Conservation (phyloP, 1,140 invertebrate species). For the Mercenaria mercenaria region DNA sequence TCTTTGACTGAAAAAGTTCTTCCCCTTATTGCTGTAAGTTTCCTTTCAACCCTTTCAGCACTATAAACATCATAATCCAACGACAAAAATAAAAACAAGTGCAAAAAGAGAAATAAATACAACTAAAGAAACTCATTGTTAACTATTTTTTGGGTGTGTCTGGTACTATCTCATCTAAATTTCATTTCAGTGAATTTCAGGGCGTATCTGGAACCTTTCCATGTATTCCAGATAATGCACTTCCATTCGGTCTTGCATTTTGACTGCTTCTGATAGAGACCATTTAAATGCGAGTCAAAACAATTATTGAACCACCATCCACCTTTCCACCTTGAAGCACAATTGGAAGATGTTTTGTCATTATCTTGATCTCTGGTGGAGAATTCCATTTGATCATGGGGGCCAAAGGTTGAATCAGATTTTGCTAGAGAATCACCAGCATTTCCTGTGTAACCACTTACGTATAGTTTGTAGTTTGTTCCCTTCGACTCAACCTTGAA, state of each 20-base stretch:
- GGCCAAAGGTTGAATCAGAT: too few relatives aligned
- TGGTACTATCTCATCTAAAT: neutral
- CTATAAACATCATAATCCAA: too few relatives aligned
- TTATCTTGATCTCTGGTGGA: slow-evolving; percentile 52
- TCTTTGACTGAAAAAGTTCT: too few relatives aligned
- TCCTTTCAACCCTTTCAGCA: too few relatives aligned
- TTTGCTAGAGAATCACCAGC: slow-evolving; percentile 74
- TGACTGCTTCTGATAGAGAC: neutral
- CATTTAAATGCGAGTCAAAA: slow-evolving; percentile 59
- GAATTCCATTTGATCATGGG: slow-evolving; percentile 49
- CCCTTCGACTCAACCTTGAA: slow-evolving; percentile 39
- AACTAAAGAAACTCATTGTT: too few relatives aligned
- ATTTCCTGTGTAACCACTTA: slow-evolving; percentile 56
- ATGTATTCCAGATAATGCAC: slow-evolving; percentile 4
- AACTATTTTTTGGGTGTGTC: too few relatives aligned
- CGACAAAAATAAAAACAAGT: too few relatives aligned
- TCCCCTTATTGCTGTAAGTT: too few relatives aligned
- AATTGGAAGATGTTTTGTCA: slow-evolving; percentile 4
- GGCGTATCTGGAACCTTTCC: neutral
- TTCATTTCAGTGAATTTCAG: slow-evolving; percentile 19
- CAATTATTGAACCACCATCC: slow-evolving; percentile 63
- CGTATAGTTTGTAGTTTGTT: slow-evolving; percentile 15
- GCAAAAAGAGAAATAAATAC: too few relatives aligned
- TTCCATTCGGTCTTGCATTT: neutral
- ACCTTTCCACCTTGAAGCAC: slow-evolving; percentile 29